Evolutionary conservation across 2,797 vertebrate genomes (phyloP).

Genomic region (Bryconaethiops microstoma): DNA sequence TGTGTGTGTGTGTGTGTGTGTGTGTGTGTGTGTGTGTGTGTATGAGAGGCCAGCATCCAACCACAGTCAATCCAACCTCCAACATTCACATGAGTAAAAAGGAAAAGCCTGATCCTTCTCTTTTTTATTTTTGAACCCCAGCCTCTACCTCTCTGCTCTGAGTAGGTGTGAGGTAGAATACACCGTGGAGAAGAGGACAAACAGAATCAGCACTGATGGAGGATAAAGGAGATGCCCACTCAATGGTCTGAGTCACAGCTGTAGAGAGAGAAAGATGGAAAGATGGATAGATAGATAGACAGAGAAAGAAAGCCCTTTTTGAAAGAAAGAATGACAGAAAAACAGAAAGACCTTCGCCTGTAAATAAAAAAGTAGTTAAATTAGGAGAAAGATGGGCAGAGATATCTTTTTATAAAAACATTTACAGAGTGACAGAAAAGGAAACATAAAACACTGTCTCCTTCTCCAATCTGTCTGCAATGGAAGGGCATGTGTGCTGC

Average conservation of each 20-base stretch:
- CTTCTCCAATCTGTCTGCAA: background rate
- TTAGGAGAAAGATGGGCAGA: background rate
- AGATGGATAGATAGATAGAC: background rate
- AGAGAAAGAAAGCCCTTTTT: background rate
- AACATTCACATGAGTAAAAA: constrained; percentile 3
- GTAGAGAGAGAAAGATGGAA: background rate
- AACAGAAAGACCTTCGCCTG: constrained; percentile 6
- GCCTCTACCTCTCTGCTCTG: constrained; percentile 20
- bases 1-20: background rate
- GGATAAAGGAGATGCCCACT: constrained; percentile 30
- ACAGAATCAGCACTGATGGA: constrained; percentile 18
- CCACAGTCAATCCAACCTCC: background rate
- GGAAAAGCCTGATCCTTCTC: background rate
- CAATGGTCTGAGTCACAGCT: constrained; percentile 10
- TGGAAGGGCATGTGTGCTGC: background rate
- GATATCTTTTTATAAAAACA: background rate
- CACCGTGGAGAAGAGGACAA: constrained; percentile 1
- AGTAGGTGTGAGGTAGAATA: constrained; percentile 27
- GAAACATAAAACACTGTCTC: background rate
- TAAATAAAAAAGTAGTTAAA: background rate
- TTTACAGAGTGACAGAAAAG: background rate
- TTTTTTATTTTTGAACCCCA: background rate
- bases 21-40: background rate
- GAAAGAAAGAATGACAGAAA: background rate
- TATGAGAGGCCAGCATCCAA: background rate